Evolutionary conservation across 2,113 vertebrate species (phyloP).

Genomic region (Pipa parva): DNA sequence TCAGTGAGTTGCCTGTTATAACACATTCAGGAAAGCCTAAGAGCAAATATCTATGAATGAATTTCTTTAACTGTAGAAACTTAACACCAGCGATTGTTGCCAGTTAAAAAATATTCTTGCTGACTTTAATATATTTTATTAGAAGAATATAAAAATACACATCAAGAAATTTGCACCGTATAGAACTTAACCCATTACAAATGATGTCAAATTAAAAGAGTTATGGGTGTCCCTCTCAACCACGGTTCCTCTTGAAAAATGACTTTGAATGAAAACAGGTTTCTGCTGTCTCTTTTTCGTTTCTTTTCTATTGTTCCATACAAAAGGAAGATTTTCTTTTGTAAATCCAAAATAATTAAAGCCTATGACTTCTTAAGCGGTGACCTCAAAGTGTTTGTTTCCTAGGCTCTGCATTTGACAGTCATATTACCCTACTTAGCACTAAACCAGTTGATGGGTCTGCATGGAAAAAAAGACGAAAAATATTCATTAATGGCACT

Average conservation of each 20-base stretch:
- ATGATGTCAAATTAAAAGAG: slow-evolving; percentile 48
- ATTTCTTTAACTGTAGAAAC: slow-evolving; percentile 52
- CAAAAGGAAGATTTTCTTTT: slow-evolving; percentile 76
- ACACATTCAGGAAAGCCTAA: slow-evolving; percentile 30
- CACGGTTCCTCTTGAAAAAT: slow-evolving; percentile 66
- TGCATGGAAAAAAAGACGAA: slow-evolving; percentile 66
- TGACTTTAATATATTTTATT: slow-evolving; percentile 61
- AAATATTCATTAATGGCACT: slow-evolving; percentile 84
- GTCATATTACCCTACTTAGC: slow-evolving; percentile 72
- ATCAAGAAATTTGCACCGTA: slow-evolving; percentile 32
- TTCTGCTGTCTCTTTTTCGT: slow-evolving; percentile 65
- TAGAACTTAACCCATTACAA: slow-evolving; percentile 41
- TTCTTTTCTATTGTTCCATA: slow-evolving; percentile 75
- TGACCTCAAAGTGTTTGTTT: slow-evolving; percentile 67
- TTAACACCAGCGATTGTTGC: slow-evolving; percentile 39
- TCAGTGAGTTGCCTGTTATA: slow-evolving; percentile 40
- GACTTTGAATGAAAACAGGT: slow-evolving; percentile 60
- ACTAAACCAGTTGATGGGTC: slow-evolving; percentile 69
- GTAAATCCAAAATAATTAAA: slow-evolving; percentile 79
- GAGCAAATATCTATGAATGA: slow-evolving; percentile 51
- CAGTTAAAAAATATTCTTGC: slow-evolving; percentile 41
- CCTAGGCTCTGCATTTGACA: slow-evolving; percentile 73
- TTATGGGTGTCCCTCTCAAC: slow-evolving; percentile 64
- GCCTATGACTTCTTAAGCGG: slow-evolving; percentile 60
- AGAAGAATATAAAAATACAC: slow-evolving; percentile 49